phyloP scores from a whole-genome alignment of 2,797 vertebrate species.

The Masticophis lateralis region DNA sequence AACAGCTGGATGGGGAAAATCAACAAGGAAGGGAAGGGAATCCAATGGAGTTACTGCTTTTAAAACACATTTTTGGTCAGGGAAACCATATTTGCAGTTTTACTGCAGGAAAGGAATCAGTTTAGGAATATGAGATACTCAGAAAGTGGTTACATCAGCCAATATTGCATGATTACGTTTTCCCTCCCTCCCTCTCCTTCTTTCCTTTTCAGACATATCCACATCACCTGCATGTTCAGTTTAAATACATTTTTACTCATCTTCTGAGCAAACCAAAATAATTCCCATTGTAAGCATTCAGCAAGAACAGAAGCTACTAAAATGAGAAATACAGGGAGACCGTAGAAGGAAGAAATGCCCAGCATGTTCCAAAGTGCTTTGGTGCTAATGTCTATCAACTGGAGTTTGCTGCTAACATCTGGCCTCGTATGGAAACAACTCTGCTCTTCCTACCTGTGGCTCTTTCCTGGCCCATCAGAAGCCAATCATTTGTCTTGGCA shows the following conservation, averaged over 20 bases:
- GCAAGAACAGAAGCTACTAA: neutral
- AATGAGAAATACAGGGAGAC: neutral
- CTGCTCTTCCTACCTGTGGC: neutral
- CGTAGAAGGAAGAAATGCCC: neutral
- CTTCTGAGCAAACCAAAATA: neutral
- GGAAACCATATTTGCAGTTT: neutral
- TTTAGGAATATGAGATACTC: neutral
- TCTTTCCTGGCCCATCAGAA: neutral
- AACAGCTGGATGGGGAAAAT: neutral
- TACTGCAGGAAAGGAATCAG: neutral
- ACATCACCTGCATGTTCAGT: neutral
- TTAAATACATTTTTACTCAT: neutral
- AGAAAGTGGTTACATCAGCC: neutral
- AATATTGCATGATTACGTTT: neutral
- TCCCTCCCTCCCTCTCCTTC: too few species aligned
- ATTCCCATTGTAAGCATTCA: neutral
- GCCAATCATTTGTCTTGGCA: constrained; percentile 35
- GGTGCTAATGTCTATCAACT: neutral
- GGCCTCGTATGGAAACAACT: neutral
- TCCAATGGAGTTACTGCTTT: neutral
- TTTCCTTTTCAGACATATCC: neutral
- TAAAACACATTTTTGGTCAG: neutral
- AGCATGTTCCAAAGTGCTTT: neutral
- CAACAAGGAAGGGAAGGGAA: neutral
- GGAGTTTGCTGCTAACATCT: neutral